Evolutionary conservation across 2,888 invertebrate genomes (phyloP).

Genomic region (Aphelenchoides bicaudatus): DNA sequence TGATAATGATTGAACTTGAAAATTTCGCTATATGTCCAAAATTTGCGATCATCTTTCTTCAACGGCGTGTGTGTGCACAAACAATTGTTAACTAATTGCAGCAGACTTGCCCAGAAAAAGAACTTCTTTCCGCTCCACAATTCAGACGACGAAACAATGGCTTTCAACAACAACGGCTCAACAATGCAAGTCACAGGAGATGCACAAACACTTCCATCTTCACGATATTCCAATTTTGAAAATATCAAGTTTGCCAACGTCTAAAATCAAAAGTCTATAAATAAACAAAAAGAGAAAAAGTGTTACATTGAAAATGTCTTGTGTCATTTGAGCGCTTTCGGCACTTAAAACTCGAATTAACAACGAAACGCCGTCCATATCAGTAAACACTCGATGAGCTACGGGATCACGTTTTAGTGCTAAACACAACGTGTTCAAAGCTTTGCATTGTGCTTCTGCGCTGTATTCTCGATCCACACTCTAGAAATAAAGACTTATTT

Average conservation of each 20-base stretch:
- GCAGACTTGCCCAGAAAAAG: constrained; percentile 26
- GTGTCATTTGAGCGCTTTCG: background rate
- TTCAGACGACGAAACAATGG: constrained; percentile 21
- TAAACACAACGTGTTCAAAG: constrained; percentile 24
- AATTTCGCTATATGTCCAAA: background rate
- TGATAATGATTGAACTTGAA: constrained; percentile 16
- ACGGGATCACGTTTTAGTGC: constrained; percentile 30
- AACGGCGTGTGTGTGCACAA: background rate
- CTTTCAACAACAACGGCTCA: constrained; percentile 30
- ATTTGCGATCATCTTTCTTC: background rate
- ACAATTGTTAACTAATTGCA: constrained; percentile 14
- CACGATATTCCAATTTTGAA: constrained; percentile 22
- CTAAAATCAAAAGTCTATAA: background rate
- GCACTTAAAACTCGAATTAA: constrained; percentile 24
- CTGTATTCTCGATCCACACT: constrained; percentile 29
- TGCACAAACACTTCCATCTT: constrained; percentile 16
- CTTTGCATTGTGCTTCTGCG: constrained; percentile 24
- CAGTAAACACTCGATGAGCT: constrained; percentile 26
- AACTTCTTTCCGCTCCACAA: constrained; percentile 31
- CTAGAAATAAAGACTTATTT: constrained; percentile 19
- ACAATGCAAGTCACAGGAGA: constrained; percentile 29
- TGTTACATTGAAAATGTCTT: constrained; percentile 7
- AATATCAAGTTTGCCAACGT: constrained; percentile 11
- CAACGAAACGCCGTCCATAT: constrained; percentile 23
- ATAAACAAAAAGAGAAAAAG: background rate